These are phyloP conservation scores for Scaptomyza hsui DNA, from an alignment of 1,140 invertebrate genomes.

Conservation along the genomic window DNA sequence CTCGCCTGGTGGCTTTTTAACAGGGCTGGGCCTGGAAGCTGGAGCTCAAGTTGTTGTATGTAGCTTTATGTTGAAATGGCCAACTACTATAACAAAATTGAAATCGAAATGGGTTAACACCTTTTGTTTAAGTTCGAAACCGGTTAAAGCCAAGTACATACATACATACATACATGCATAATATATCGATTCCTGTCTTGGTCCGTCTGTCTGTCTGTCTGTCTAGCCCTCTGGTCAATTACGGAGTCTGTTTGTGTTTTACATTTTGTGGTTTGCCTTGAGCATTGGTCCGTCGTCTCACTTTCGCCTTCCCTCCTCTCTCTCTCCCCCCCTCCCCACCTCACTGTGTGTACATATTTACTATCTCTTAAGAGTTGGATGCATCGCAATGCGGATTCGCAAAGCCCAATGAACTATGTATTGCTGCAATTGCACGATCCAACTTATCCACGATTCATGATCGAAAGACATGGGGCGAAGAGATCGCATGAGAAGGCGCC, in stretches of 20 bases:
- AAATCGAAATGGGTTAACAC: conserved; percentile 78
- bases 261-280: conserved; percentile 69
- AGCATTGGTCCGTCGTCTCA: conserved; percentile 43
- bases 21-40: background rate
- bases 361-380: conserved; percentile 19
- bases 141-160: conserved; percentile 39
- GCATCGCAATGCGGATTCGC: conserved; percentile 77
- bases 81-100: conserved; percentile 27
- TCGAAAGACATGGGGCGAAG: conserved; percentile 30
- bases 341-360: background rate
- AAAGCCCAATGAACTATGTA: conserved; percentile 76
- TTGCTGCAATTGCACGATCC: conserved; percentile 64
- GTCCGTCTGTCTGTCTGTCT: conserved; percentile 11
- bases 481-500: conserved; percentile 42
- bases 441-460: conserved; percentile 12
- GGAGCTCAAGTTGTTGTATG: conserved; percentile 5
- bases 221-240: conserved; percentile 24
- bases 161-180: conserved; percentile 4
- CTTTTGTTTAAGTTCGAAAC: conserved; percentile 58
- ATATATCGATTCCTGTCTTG: conserved; percentile 50
- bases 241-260: conserved; percentile 11
- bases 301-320: conserved; percentile 19
- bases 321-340: background rate
- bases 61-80: conserved; percentile 43
- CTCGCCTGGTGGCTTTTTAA: conserved; percentile 18